Conservation (phyloP, 1,140 invertebrate species). For the Drosophila guanche region DNA sequence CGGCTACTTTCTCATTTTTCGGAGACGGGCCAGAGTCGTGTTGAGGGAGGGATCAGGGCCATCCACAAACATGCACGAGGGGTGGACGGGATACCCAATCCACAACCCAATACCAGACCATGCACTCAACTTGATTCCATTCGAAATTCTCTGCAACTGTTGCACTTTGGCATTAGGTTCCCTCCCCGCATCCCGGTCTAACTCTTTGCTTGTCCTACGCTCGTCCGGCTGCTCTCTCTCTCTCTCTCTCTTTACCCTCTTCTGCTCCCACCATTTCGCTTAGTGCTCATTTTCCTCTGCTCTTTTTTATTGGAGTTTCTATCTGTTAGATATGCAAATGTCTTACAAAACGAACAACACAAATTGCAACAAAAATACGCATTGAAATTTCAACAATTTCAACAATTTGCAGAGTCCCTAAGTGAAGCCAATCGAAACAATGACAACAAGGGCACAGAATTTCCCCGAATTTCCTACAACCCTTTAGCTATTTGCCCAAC, state of each 20-base stretch:
- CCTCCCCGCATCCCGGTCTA: constrained; percentile 5
- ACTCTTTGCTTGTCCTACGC: not conserved
- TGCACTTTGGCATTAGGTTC: constrained; percentile 26
- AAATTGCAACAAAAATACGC: not conserved
- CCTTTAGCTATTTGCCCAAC: not conserved
- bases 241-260: no score
- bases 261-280: no score
- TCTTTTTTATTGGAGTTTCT: no score
- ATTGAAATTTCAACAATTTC: constrained; percentile 5
- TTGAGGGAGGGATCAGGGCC: not conserved
- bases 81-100: no score
- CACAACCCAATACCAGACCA: constrained; percentile 12
- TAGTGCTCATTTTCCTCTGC: no score
- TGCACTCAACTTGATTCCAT: constrained; percentile 46
- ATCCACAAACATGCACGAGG: no score
- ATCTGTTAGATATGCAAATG: no score
- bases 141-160: constrained; percentile 48
- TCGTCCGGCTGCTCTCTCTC: no score
- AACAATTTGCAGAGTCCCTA: not conserved
- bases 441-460: constrained; percentile 42
- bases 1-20: constrained; percentile 32
- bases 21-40: constrained; percentile 6
- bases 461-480: constrained; percentile 1
- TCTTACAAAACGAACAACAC: constrained; percentile 1
- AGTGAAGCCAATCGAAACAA: constrained; percentile 27